Percentiles rank a stretch among this genome's conserved stretches.
Conservation (phyloP, 2,113 vertebrate species). For the Ceyx margarethae region DNA sequence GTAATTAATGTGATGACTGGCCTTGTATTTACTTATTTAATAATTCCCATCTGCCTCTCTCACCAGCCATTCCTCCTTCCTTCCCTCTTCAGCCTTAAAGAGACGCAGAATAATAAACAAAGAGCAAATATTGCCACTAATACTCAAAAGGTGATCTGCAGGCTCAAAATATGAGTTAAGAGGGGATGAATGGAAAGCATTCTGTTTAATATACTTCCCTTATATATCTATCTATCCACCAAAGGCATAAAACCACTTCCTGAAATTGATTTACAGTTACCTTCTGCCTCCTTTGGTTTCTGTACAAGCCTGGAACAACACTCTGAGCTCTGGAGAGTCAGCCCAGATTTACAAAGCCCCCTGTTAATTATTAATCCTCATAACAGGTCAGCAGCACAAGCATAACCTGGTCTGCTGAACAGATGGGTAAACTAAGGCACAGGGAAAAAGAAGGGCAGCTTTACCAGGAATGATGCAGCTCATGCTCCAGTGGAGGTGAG, state of each 20-base stretch:
- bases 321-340: not conserved
- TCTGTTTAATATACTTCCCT: not conserved
- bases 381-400: not conserved
- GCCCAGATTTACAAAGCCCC: not conserved
- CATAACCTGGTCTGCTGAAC: not conserved
- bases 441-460: not conserved
- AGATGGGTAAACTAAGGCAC: constrained; percentile 19
- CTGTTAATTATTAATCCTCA: constrained; percentile 39
- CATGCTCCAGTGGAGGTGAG: accelerated
- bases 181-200: not conserved
- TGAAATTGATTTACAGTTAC: constrained; percentile 18
- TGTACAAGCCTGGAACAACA: not conserved
- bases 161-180: not conserved
- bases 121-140: constrained; percentile 29
- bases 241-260: constrained; percentile 12
- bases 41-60: constrained; percentile 32
- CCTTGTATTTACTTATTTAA: constrained; percentile 30
- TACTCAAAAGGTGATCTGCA: constrained; percentile 12
- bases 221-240: not conserved
- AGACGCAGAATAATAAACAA: constrained; percentile 18
- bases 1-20: not conserved
- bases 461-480: not conserved
- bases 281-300: constrained; percentile 42
- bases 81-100: not conserved
- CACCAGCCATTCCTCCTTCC: not conserved